These are phyloP conservation scores for Tenthredo distinguenda DNA, from an alignment of 2,888 invertebrate genomes.

Conservation along the genomic window DNA sequence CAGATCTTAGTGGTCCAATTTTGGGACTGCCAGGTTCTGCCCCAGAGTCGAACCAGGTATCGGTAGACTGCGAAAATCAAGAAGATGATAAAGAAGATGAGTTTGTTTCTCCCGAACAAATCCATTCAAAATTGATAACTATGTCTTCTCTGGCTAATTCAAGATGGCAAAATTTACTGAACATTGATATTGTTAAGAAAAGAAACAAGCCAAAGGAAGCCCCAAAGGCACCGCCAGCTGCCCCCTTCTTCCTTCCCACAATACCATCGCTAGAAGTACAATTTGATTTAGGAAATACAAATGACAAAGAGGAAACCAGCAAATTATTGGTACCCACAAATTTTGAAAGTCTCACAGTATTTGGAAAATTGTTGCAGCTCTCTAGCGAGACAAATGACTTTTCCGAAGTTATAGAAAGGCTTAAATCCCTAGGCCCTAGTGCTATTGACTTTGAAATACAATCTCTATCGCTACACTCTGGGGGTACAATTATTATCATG, in stretches of 20 bases:
- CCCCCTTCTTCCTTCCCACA: conserved; percentile 98
- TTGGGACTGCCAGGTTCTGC: conserved; percentile 79
- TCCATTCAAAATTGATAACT: conserved; percentile 88
- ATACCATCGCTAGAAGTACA: conserved; percentile 89
- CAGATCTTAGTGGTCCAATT: conserved; percentile 79
- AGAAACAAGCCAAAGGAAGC: conserved; percentile 94
- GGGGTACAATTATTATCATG: conserved; percentile 87
- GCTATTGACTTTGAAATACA: conserved; percentile 93
- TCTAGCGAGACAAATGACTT: conserved; percentile 80
- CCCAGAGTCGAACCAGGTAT: conserved; percentile 78
- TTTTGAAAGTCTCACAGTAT: conserved; percentile 84
- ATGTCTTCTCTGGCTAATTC: conserved; percentile 92
- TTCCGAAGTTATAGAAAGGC: conserved; percentile 81
- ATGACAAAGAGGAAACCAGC: conserved; percentile 76
- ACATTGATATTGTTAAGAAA: conserved; percentile 91
- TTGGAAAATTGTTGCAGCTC: conserved; percentile 83
- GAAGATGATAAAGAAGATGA: conserved; percentile 80
- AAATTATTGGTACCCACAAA: conserved; percentile 81
- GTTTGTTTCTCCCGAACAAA: conserved; percentile 88
- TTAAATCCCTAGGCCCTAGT: conserved; percentile 89
- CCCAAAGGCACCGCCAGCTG: conserved; percentile 90
- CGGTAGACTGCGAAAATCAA: conserved; percentile 83
- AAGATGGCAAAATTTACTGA: conserved; percentile 94
- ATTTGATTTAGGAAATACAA: conserved; percentile 85
- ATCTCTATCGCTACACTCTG: conserved; percentile 86